phyloP scores from a whole-genome alignment of 2,888 invertebrate genomes.

The Nysson spinosus region DNA sequence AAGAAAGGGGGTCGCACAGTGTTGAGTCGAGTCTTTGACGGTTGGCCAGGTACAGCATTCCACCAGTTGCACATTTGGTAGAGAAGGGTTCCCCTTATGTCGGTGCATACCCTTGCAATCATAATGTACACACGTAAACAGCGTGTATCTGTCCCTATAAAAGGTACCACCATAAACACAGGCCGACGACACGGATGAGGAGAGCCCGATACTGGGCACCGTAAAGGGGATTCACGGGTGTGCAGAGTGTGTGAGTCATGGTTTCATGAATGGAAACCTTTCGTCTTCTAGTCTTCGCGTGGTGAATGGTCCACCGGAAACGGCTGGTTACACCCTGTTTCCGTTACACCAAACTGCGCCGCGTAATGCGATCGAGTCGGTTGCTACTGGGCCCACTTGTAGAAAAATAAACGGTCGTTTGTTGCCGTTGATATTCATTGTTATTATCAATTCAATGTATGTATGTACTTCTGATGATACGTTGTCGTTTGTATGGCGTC shows the following conservation, averaged over 20 bases:
- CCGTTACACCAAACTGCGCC: conserved; percentile 67
- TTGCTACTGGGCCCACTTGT: no score
- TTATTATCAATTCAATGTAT: no score
- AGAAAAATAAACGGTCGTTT: no score
- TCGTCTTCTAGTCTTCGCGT: conserved; percentile 63
- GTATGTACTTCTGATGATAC: no score
- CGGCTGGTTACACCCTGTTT: conserved; percentile 74
- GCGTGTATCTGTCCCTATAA: conserved; percentile 6
- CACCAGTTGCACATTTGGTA: conserved; percentile 68
- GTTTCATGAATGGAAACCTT: conserved; percentile 73
- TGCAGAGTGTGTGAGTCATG: conserved; percentile 65
- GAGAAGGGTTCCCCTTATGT: conserved; percentile 24
- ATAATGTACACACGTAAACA: conserved; percentile 15
- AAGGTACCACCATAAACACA: conserved; percentile 31
- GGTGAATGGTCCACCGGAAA: conserved; percentile 74
- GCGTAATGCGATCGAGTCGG: conserved; percentile 17
- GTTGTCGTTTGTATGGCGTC: no score
- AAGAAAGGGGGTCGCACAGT: no score
- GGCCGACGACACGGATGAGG: conserved; percentile 9
- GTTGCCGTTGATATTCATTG: no score
- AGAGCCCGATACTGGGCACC: conserved; percentile 36
- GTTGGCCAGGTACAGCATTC: conserved; percentile 63
- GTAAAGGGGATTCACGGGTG: conserved; percentile 48
- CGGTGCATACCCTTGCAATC: conserved; percentile 34
- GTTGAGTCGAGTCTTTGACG: conserved; percentile 13